A percentile compares a stretch with the other conserved stretches of the same genome.
phyloP scores from a whole-genome alignment of 2,888 invertebrate genomes.

The Cephonodes hylas region DNA sequence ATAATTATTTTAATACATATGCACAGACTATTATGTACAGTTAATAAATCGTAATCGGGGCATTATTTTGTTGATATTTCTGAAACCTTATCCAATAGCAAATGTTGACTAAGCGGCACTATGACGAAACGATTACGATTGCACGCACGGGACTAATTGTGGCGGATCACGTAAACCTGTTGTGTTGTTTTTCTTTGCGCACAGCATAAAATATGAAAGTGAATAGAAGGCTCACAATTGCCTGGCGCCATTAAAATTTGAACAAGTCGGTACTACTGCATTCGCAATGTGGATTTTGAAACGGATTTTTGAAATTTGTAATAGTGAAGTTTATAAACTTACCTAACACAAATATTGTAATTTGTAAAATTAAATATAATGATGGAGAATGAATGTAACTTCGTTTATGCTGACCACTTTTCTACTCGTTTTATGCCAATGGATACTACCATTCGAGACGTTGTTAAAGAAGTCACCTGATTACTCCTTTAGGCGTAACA shows the following conservation, averaged over 20 bases:
- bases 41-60: neutral
- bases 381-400: neutral
- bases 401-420: neutral
- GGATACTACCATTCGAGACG: neutral
- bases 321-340: neutral
- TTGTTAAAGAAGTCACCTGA: neutral
- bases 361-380: neutral
- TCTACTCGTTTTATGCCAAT: neutral
- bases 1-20: neutral
- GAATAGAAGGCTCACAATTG: constrained; percentile 4
- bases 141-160: constrained; percentile 54
- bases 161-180: constrained; percentile 47
- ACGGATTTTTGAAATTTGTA: neutral
- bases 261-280: neutral
- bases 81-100: constrained; percentile 35
- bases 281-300: neutral
- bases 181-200: constrained; percentile 14
- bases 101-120: constrained; percentile 56
- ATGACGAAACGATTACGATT: constrained; percentile 65
- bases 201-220: constrained; percentile 9
- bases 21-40: neutral
- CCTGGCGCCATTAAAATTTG: neutral
- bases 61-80: constrained; percentile 3
- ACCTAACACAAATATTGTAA: neutral
- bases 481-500: neutral